Base-by-base conservation (phyloP, 2,888 invertebrate species). In the Ennomos erosarius region DNA sequence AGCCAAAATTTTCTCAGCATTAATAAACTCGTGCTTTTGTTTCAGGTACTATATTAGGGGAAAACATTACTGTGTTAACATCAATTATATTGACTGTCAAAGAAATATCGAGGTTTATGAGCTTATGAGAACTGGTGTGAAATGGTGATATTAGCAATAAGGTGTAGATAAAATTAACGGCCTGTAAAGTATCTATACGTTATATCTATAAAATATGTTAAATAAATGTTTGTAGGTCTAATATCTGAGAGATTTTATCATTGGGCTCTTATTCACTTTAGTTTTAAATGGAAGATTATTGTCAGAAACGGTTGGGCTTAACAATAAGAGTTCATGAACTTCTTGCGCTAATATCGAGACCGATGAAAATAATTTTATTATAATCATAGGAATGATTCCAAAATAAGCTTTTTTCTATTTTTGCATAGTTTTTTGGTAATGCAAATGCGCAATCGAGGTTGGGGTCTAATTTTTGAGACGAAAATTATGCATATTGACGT, bases 131-230 rank as follows among this genome's bases (percentile, higher is more conserved):
- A 79, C 79, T 57, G 77, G 75, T 81, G 71, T 81, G 70, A 76
- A 78, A 70, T 77, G 80, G 90, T 90, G 90, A 90, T 90, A 91
- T 78, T 90, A 90, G 82, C 52, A 55, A 13, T 90, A 88, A 90
- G 80, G 10, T 78, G 78, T 88, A 88, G 82, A 80, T 87, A 84
- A 76, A 73, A 64, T 26, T 52, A 65, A 74, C 67, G 77, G 78
- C 78, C 77, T 78, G 73, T 70, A 74, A 64, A 60, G 50, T 67
- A 55, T 45, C 40, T 54, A 26, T 26, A 44, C 42, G 60, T 59
- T 59, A 67, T 34, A 67, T 34, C 44, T 16, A 26, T 42, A 38
- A 38, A 46, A 46, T 45, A 35, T 34, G n/a, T 46, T 10, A 33
- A 53, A 48, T 57, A 39, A 61, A 62, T 59, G 59, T 62, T 57